phyloP scores from a whole-genome alignment of 2,113 vertebrate species.

The Lonchura striata region DNA sequence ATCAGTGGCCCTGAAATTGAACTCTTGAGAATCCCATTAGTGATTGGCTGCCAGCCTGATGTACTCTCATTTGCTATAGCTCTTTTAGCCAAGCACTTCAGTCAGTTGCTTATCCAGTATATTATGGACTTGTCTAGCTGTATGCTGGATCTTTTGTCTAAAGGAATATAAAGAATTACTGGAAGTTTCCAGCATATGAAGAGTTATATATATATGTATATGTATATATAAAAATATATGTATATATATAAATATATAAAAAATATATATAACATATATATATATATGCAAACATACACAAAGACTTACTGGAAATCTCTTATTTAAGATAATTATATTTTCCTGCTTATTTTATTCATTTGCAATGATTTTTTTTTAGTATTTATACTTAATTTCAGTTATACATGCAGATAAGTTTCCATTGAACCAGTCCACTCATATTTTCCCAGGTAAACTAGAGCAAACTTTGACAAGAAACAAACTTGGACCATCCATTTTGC shows the following conservation, averaged over 20 bases:
- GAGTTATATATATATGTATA: too few species aligned
- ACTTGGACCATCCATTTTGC: not conserved
- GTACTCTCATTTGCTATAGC: not conserved
- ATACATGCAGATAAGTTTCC: not conserved
- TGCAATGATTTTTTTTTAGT: not conserved
- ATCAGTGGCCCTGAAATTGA: not conserved
- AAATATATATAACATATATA: too few species aligned
- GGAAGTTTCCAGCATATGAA: not conserved
- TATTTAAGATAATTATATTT: not conserved
- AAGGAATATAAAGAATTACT: not conserved
- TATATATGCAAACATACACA: rapidly evolving
- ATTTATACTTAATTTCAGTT: not conserved
- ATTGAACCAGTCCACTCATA: not conserved
- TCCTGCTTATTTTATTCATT: not conserved
- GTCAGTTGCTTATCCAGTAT: not conserved
- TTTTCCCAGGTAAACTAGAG: not conserved
- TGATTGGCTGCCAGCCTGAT: not conserved
- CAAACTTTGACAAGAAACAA: not conserved
- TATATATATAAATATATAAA: too few species aligned
- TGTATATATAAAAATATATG: too few species aligned
- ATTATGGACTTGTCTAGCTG: not conserved
- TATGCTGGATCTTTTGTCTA: not conserved
- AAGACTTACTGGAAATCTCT: not conserved
- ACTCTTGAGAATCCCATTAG: not conserved
- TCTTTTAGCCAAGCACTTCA: rapidly evolving